Evolutionary conservation across 1,140 invertebrate genomes (phyloP).

Genomic region (Maconellicoccus hirsutus): DNA sequence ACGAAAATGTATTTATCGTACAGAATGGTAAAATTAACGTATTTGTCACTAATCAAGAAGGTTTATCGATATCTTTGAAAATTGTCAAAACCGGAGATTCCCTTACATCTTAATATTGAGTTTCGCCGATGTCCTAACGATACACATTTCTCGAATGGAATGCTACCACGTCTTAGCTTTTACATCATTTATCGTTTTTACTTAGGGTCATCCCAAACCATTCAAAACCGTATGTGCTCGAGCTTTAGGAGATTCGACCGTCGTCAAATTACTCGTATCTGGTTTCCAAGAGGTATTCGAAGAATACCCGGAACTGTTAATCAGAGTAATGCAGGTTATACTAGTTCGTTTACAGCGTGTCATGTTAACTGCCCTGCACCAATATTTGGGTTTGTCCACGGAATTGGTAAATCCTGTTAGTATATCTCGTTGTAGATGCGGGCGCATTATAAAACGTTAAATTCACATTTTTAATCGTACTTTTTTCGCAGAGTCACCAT

Average conservation of each 20-base stretch:
- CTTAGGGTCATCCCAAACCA: slow-evolving; percentile 78
- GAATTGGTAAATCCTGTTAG: slow-evolving; percentile 64
- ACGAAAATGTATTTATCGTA: slow-evolving; percentile 95
- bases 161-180: too few relatives aligned
- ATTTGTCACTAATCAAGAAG: slow-evolving; percentile 73
- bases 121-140: slow-evolving; percentile 90
- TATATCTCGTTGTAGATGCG: slow-evolving; percentile 5
- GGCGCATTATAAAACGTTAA: too few relatives aligned
- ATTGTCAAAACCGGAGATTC: slow-evolving; percentile 86
- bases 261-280: slow-evolving; percentile 81
- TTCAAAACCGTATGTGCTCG: slow-evolving; percentile 95
- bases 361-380: slow-evolving; percentile 93
- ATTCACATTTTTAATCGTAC: too few relatives aligned
- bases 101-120: slow-evolving; percentile 90
- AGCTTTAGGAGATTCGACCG: slow-evolving; percentile 74
- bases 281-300: slow-evolving; percentile 76
- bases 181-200: slow-evolving; percentile 19
- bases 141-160: slow-evolving; percentile 36
- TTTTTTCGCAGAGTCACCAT: too few relatives aligned
- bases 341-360: slow-evolving; percentile 96
- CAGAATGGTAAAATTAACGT: slow-evolving; percentile 88
- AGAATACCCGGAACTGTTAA: slow-evolving; percentile 87
- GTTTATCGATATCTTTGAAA: slow-evolving; percentile 70
- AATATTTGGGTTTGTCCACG: slow-evolving; percentile 84
- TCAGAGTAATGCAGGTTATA: slow-evolving; percentile 92